Base-by-base conservation (phyloP, 2,113 vertebrate species). In the Carassius carassius region DNA sequence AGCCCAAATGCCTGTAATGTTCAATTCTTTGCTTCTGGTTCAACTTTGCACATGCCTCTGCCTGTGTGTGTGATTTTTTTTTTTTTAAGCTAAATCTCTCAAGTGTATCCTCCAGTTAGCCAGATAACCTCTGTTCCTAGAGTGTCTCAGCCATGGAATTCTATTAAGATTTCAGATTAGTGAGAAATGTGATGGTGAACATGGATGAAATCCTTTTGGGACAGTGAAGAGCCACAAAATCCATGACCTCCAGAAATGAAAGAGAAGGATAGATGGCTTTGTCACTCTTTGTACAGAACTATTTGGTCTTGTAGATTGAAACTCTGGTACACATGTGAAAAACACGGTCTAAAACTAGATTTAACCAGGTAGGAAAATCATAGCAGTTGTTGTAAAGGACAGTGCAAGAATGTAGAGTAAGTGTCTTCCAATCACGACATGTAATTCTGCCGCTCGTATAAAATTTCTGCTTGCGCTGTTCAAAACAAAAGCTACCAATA, bases 61-160 rank as follows among this genome's bases (percentile, higher is more conserved):
- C 32, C 5, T 29, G 6, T 25, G 14, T 21, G 25, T 12, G 25
- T 49, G 49, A n/a, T n/a, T n/a, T n/a, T n/a, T n/a, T n/a, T n/a
- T 0, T 25, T 35, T 73, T 67, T 72, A 67, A 89, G 56, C 90
- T 88, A 89, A 91, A 88, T 91, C 89, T 89, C 91, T 85, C 77
- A 60, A 86, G 86, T 88, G 88, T 87, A 91, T 87, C 88, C 86
- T 89, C 90, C 90, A 60, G 85, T 91, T 84, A 92, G 89, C 85
- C 86, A 90, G 90, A 93, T 91, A 89, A 91, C 35, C 81, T 80
- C 84, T 67, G 62, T 73, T 54, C 56, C 56, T 58, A 23, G 32
- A 73, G 47, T 56, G 91, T 88, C 90, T 90, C 89, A 81, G 83
- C 88, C 84, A 87, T 91, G 90, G 72, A 87, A 85, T 93, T 94